Evolutionary conservation across 2,888 invertebrate species (phyloP), one percentile per base, ranked within the genome.

Genomic region (Branchipolynoe longqiensis): DNA sequence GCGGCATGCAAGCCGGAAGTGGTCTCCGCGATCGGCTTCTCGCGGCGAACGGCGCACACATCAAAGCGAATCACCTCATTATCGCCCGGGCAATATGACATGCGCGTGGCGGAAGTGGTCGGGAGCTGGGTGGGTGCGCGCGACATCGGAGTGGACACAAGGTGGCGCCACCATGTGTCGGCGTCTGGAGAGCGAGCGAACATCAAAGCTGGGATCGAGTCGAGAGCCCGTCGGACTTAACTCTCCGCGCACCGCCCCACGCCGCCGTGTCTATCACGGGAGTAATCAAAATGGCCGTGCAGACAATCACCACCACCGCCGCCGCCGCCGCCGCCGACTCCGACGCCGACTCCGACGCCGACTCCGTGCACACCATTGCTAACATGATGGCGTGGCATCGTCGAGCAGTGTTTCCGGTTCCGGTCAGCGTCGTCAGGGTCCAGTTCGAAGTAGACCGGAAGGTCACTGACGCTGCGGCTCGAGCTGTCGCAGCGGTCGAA

Each of bases 361-460:
- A 14, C 54, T 54, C 54, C 54, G 18, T 18, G 12, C 12, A 54
- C 18, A 54, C 12, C 12, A 18, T 14, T 54, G 54, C 18, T 54
- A 54, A n/a, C n/a, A n/a, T n/a, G n/a, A n/a, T 12, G 69, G 1
- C 78, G 41, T 0, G 78, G 78, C 78, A 78, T 78, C 0, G 78
- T 78, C 28, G 78, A 78, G 36, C 56, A 25, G 58, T 58, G 56
- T 36, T 82, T 82, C 38, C 58, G 82, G 58, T 82, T 82, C 38
- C 58, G 82, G 56, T 54, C 58, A 8, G 54, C 58, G 25, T 84
- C 84, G 22, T 84, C 84, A 2, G 84, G 84, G 54, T 84, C 84
- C 18, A 84, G 84, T n/a, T 84, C 84, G 41, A 40, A 84, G 64
- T 84, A 84, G 12, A 84, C 73, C 3, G 84, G 84, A 28, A 84